Evolutionary conservation across 2,113 vertebrate species (phyloP).

Genomic region (Sceloporus tristichus): DNA sequence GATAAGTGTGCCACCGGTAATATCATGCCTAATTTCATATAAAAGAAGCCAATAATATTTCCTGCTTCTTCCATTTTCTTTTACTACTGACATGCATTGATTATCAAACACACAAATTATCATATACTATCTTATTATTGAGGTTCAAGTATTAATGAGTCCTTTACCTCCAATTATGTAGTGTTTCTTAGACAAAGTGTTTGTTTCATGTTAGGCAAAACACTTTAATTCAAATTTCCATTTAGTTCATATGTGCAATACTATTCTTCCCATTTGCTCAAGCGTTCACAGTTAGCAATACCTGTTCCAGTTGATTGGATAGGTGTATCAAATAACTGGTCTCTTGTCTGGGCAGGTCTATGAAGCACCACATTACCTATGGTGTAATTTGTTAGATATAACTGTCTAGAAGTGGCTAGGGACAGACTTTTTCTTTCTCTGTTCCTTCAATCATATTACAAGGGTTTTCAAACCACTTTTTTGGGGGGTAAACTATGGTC

Average conservation of each 20-base stretch:
- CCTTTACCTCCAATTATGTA: background rate
- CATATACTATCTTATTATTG: background rate
- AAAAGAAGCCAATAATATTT: background rate
- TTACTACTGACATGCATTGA: background rate
- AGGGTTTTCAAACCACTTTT: no score
- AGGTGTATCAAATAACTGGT: background rate
- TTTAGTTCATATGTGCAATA: background rate
- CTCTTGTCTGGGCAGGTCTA: background rate
- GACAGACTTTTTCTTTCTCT: no score
- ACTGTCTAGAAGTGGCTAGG: no score
- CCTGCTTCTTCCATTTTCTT: background rate
- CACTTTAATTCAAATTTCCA: background rate
- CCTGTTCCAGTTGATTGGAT: background rate
- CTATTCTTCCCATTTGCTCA: background rate
- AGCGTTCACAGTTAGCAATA: background rate
- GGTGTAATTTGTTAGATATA: no score
- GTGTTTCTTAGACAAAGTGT: background rate
- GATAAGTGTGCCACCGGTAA: slow-evolving; percentile 28
- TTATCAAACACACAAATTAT: background rate
- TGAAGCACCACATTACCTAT: background rate
- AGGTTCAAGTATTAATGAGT: background rate
- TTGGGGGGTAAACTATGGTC: no score
- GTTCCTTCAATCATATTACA: no score
- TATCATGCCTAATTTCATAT: background rate
- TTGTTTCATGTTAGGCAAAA: background rate